Evolutionary conservation across 2,113 vertebrate species (phyloP).

Genomic region (Hydrolagus affinis): DNA sequence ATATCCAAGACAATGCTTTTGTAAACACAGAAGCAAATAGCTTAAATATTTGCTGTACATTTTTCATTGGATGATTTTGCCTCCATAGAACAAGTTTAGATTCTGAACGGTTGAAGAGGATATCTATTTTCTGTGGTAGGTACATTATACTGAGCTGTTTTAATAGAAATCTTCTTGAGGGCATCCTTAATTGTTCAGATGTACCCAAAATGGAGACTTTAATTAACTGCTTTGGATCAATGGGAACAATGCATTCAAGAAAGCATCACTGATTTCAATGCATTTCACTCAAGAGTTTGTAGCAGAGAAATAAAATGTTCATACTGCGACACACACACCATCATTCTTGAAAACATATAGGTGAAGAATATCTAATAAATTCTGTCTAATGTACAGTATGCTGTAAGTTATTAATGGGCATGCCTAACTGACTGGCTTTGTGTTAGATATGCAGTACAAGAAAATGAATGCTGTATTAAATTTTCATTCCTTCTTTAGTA

Average conservation of each 20-base stretch:
- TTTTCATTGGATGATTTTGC: no score
- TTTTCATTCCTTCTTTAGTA: conserved; percentile 52
- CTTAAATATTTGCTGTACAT: no score
- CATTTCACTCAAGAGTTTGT: neutral
- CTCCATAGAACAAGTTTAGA: no score
- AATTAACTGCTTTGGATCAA: neutral
- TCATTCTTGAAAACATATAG: conserved; percentile 24
- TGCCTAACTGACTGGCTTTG: conserved; percentile 25
- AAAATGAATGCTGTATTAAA: conserved; percentile 25
- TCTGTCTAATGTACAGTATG: neutral
- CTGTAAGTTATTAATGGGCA: conserved; percentile 6
- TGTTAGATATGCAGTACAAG: conserved; percentile 26
- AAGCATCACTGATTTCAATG: neutral
- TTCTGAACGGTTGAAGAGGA: no score
- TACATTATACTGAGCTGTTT: neutral
- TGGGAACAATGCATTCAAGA: neutral
- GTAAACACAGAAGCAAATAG: no score
- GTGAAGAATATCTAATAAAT: conserved; percentile 21
- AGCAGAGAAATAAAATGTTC: neutral
- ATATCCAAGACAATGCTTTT: no score
- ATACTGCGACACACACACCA: neutral
- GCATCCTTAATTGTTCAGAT: conserved; percentile 5
- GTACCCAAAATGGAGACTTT: neutral
- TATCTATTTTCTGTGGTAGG: no score
- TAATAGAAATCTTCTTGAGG: neutral